phyloP scores from a whole-genome alignment of 2,113 vertebrate species.

The Carassius gibelio region DNA sequence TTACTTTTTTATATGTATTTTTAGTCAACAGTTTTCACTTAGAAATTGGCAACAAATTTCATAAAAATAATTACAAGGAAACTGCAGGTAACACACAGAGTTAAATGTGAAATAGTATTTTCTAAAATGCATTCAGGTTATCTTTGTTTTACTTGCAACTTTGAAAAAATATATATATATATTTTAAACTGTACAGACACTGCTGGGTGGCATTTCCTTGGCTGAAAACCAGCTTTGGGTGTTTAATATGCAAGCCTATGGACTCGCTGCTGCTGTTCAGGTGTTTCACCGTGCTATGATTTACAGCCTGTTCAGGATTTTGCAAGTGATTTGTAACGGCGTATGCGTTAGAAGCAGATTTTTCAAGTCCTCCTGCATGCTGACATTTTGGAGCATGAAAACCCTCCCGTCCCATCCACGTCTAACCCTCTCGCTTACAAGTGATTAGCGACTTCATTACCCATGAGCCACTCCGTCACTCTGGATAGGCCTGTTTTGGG shows the following conservation, averaged over 20 bases:
- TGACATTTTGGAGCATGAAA: conserved; percentile 27
- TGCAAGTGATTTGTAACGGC: conserved; percentile 44
- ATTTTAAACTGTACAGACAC: neutral
- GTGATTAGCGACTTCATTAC: conserved; percentile 52
- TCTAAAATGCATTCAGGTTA: neutral
- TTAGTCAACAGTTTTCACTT: no score
- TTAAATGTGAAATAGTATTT: no score
- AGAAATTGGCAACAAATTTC: no score
- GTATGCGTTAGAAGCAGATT: conserved; percentile 42
- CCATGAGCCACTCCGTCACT: conserved; percentile 43
- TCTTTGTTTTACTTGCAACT: neutral
- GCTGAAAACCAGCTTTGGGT: conserved; percentile 4
- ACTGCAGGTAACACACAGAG: no score
- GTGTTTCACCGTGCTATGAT: conserved; percentile 38
- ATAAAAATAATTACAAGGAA: no score
- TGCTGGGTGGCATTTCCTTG: conserved; percentile 29
- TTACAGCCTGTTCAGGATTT: conserved; percentile 41
- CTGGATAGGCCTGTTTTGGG: neutral
- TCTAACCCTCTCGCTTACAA: conserved; percentile 5
- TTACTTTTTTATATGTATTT: no score
- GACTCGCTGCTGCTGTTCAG: conserved; percentile 16
- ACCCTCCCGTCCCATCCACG: neutral
- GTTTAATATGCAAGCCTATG: conserved; percentile 48
- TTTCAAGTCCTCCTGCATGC: conserved; percentile 17
- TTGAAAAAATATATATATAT: neutral